A percentile compares a stretch with the other conserved stretches of the same genome.
phyloP scores from a whole-genome alignment of 2,888 invertebrate genomes.

The Allacma fusca region DNA sequence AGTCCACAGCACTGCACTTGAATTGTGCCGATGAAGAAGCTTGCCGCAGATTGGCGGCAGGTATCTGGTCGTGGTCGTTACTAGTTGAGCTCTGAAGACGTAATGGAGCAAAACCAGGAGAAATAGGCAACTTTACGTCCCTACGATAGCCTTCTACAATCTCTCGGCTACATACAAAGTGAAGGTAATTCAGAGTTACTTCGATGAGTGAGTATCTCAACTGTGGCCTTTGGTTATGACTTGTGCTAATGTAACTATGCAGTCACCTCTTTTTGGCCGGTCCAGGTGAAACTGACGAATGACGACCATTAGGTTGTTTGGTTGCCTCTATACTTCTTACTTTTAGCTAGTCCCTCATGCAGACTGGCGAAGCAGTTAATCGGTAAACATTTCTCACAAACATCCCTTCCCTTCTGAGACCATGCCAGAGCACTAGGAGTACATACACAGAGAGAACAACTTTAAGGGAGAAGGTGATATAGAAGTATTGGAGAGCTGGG shows the following conservation, averaged over 20 bases:
- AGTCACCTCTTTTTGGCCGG: constrained; percentile 29
- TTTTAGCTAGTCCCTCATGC: neutral
- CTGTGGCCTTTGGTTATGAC: neutral
- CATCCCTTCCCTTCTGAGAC: neutral
- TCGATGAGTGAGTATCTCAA: neutral
- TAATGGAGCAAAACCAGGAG: constrained; percentile 34
- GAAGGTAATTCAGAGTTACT: constrained; percentile 16
- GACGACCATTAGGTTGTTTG: neutral
- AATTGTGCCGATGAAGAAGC: neutral
- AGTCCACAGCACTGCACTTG: neutral
- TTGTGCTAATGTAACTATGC: neutral
- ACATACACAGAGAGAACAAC: neutral
- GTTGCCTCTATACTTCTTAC: neutral
- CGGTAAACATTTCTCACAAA: constrained; percentile 9
- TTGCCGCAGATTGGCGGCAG: neutral
- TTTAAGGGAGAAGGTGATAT: constrained; percentile 7
- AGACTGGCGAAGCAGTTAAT: neutral
- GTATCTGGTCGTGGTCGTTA: neutral
- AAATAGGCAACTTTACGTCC: constrained; percentile 21
- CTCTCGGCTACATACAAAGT: constrained; percentile 8
- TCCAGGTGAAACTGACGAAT: constrained; percentile 33
- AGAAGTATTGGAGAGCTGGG: neutral
- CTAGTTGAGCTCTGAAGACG: constrained; percentile 26
- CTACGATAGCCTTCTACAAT: constrained; percentile 11
- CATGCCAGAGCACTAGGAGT: neutral